phyloP scores from a whole-genome alignment of 1,140 invertebrate species.

The Drosophila nigromelanica region DNA sequence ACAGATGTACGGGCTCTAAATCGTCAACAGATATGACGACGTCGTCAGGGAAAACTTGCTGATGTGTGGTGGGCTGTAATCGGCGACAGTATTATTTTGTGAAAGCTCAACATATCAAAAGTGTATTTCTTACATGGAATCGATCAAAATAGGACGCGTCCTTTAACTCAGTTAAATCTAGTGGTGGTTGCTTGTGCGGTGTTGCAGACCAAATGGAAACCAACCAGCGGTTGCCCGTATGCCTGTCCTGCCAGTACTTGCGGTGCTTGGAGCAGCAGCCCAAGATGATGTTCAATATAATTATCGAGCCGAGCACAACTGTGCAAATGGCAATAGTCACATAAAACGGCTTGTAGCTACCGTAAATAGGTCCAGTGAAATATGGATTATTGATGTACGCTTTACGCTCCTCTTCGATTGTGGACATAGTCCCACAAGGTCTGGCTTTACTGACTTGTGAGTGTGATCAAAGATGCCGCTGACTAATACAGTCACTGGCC shows the following conservation, averaged over 20 bases:
- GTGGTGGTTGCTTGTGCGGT: slow-evolving; percentile 91
- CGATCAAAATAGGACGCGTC: slow-evolving; percentile 83
- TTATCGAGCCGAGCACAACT: slow-evolving; percentile 87
- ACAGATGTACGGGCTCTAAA: slow-evolving; percentile 62
- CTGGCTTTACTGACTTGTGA: slow-evolving; percentile 21
- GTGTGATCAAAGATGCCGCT: slow-evolving; percentile 40
- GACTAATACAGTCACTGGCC: slow-evolving; percentile 38
- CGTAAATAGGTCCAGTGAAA: slow-evolving; percentile 86
- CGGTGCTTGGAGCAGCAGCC: slow-evolving; percentile 92
- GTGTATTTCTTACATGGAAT: slow-evolving; percentile 53
- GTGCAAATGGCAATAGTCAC: slow-evolving; percentile 91
- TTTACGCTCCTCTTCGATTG: slow-evolving; percentile 87
- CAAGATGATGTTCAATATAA: slow-evolving; percentile 90
- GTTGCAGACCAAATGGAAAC: slow-evolving; percentile 92
- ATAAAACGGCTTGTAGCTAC: slow-evolving; percentile 91
- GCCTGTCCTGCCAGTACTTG: slow-evolving; percentile 91
- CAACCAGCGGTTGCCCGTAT: slow-evolving; percentile 93
- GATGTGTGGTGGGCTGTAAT: slow-evolving; percentile 69
- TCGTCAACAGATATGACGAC: slow-evolving; percentile 70
- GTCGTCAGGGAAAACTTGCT: slow-evolving; percentile 80
- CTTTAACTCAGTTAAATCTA: slow-evolving; percentile 91
- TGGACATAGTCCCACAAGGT: slow-evolving; percentile 85
- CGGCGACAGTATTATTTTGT: neutral
- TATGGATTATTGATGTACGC: slow-evolving; percentile 88
- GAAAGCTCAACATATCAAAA: neutral